Evolutionary conservation across 1,140 invertebrate species (phyloP).

Genomic region (Tetraneura akinire): DNA sequence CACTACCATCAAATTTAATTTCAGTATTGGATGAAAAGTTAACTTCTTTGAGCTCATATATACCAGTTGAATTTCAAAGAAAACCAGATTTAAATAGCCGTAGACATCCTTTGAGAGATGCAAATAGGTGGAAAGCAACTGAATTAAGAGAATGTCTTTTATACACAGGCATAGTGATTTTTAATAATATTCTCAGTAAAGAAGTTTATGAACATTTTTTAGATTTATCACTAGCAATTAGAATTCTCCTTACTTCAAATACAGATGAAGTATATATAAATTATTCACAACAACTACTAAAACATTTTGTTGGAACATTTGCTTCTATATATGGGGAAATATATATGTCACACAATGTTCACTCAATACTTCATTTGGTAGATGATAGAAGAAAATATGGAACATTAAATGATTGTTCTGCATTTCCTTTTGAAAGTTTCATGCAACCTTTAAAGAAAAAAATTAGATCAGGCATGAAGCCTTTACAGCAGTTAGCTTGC

Average conservation of each 20-base stretch:
- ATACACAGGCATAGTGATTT: not conserved
- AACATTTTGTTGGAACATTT: conserved; percentile 4
- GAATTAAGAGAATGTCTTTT: not conserved
- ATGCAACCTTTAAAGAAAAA: conserved; percentile 19
- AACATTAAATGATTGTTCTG: not conserved
- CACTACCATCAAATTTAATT: not conserved
- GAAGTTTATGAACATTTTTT: conserved; percentile 8
- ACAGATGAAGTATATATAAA: not conserved
- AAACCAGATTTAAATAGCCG: not conserved
- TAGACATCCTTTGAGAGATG: not conserved
- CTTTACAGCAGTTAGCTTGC: not conserved
- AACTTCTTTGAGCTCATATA: not conserved
- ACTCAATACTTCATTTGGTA: not conserved
- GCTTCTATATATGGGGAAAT: not conserved
- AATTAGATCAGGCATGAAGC: not conserved
- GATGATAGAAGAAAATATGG: not conserved
- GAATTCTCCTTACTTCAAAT: not conserved
- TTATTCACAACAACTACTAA: not conserved
- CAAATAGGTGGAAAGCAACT: not conserved
- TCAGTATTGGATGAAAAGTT: not conserved
- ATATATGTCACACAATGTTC: conserved; percentile 12
- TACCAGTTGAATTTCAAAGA: conserved; percentile 8
- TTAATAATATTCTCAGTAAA: not conserved
- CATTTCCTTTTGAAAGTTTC: conserved; percentile 3
- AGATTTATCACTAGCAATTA: not conserved